A percentile compares a stretch with the other conserved stretches of the same genome.
Evolutionary conservation across 1,140 invertebrate species (phyloP).

Genomic region (Diprion similis): DNA sequence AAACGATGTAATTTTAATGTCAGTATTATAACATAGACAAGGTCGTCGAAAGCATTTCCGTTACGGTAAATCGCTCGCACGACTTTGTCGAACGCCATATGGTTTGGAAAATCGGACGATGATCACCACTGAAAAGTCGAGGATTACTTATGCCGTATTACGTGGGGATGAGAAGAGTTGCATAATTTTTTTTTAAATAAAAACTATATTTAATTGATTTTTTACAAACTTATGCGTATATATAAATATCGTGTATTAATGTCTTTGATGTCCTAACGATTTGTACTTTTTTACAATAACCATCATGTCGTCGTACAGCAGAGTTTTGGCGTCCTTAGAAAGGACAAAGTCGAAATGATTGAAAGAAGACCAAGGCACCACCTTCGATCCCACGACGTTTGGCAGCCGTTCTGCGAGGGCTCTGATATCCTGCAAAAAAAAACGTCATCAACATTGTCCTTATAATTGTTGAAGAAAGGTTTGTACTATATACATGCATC

Average conservation of each 20-base stretch:
- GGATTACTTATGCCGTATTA: too few relatives aligned
- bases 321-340: slow-evolving; percentile 65
- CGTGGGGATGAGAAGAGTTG: too few relatives aligned
- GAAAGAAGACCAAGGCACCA: slow-evolving; percentile 66
- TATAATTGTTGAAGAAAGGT: slow-evolving; percentile 12
- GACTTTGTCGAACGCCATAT: too few relatives aligned
- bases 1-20: too few relatives aligned
- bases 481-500: slow-evolving; percentile 10
- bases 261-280: too few relatives aligned
- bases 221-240: too few relatives aligned
- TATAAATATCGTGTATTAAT: too few relatives aligned
- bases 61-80: too few relatives aligned
- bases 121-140: too few relatives aligned
- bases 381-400: slow-evolving; percentile 54
- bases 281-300: slow-evolving; percentile 25
- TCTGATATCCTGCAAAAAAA: slow-evolving; percentile 67
- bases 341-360: slow-evolving; percentile 78
- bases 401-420: slow-evolving; percentile 60
- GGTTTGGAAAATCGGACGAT: too few relatives aligned
- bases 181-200: not conserved
- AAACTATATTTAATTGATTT: not conserved
- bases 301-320: slow-evolving; percentile 63
- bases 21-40: too few relatives aligned
- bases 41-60: too few relatives aligned
- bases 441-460: slow-evolving; percentile 8